Conservation (phyloP, 2,888 invertebrate genomes). For the Norana najaformis region DNA sequence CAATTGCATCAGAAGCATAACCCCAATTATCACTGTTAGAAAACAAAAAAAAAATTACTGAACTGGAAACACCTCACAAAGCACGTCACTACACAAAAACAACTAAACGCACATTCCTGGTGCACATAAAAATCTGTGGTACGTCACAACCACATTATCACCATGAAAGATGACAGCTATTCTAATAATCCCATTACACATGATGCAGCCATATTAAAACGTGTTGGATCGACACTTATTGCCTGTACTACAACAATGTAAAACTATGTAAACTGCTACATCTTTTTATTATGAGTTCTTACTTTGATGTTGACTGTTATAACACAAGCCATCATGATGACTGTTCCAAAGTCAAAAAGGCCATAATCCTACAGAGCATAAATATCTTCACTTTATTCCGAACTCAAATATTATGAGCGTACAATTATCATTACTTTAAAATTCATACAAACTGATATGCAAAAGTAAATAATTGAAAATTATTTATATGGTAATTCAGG, state of each 20-base stretch:
- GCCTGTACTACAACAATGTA: too few relatives aligned
- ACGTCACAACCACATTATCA: neutral
- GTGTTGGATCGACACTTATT: too few relatives aligned
- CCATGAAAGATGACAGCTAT: too few relatives aligned
- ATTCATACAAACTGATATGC: too few relatives aligned
- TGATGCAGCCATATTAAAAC: too few relatives aligned
- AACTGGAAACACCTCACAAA: neutral
- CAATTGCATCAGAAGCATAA: neutral
- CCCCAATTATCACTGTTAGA: neutral
- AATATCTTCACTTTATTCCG: neutral
- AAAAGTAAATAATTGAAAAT: neutral
- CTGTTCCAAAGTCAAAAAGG: slow-evolving; percentile 48
- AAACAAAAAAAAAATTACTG: too few relatives aligned
- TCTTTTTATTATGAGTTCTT: neutral
- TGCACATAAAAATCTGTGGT: neutral
- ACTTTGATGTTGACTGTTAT: slow-evolving; percentile 41
- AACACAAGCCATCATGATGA: slow-evolving; percentile 38
- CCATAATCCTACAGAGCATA: slow-evolving; percentile 50
- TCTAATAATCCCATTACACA: too few relatives aligned
- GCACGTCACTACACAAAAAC: neutral
- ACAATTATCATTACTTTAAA: too few relatives aligned
- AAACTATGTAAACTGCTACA: too few relatives aligned
- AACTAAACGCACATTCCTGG: neutral
- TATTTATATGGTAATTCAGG: too few relatives aligned
- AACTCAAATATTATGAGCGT: neutral